A percentile compares a stretch with the other conserved stretches of the same genome.
phyloP scores from a whole-genome alignment of 1,140 invertebrate genomes.

The Triops cancriformis region DNA sequence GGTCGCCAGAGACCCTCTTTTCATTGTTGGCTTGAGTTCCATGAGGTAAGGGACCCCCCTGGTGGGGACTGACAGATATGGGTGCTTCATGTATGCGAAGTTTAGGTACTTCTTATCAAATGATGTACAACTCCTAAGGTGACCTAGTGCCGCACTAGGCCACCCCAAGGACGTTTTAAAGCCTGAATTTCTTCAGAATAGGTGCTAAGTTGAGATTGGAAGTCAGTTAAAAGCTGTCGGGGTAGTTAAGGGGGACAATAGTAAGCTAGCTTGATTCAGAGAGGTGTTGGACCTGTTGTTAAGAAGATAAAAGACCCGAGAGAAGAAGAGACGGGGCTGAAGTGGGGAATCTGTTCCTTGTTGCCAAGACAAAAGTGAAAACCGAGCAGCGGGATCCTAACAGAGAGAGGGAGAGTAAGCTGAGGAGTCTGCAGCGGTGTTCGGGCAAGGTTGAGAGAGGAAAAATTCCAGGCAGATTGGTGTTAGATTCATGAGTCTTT shows the following conservation, averaged over 20 bases:
- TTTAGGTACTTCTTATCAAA: background rate
- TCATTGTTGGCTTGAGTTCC: too few species aligned
- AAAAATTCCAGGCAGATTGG: constrained; percentile 2
- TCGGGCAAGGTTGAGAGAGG: background rate
- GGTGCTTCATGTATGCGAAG: background rate
- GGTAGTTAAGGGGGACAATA: too few species aligned
- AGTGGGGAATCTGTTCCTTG: background rate
- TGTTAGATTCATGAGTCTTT: constrained; percentile 2
- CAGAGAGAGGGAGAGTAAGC: background rate
- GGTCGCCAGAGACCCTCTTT: too few species aligned
- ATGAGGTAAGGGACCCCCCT: background rate
- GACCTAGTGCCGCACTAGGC: background rate
- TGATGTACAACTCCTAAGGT: background rate
- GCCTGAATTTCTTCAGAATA: background rate
- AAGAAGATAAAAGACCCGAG: too few species aligned
- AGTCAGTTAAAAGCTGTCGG: too few species aligned
- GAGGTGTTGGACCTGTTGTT: too few species aligned
- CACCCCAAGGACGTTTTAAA: background rate
- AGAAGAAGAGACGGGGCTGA: background rate
- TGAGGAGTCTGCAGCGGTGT: background rate
- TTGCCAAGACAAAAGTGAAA: background rate
- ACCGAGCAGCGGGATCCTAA: background rate
- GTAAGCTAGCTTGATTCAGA: too few species aligned
- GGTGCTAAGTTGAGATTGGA: too few species aligned
- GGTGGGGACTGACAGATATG: background rate